Percentiles rank a stretch among this genome's conserved stretches.
These are phyloP conservation scores for Gonioctena quinquepunctata DNA, from an alignment of 1,140 invertebrate species.

Conservation along the genomic window DNA sequence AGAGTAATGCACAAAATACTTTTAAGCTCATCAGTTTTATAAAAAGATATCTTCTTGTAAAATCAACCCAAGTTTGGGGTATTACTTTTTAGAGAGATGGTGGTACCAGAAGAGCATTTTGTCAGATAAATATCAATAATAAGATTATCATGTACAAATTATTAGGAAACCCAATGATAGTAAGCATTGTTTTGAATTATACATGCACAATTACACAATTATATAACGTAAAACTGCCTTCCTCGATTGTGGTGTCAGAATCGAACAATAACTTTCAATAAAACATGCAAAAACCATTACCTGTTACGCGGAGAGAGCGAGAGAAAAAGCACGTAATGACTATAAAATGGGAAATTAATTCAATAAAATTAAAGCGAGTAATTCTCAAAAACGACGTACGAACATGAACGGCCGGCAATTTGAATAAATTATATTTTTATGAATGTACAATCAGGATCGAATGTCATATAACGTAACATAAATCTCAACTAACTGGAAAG, in stretches of 20 bases:
- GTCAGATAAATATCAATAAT: too few species aligned
- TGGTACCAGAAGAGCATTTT: too few species aligned
- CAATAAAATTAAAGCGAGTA: not conserved
- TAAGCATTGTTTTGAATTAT: too few species aligned
- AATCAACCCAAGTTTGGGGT: too few species aligned
- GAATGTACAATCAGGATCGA: not conserved
- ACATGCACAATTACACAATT: too few species aligned
- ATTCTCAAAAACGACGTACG: not conserved
- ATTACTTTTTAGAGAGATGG: too few species aligned
- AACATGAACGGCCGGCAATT: not conserved
- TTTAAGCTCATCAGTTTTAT: too few species aligned
- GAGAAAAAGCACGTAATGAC: not conserved
- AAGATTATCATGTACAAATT: too few species aligned
- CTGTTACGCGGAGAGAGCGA: not conserved
- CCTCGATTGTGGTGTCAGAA: not conserved
- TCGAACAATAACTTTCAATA: not conserved
- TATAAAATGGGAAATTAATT: not conserved
- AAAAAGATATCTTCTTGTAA: too few species aligned
- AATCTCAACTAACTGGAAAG: not conserved
- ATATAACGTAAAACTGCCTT: not conserved
- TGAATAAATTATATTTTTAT: not conserved
- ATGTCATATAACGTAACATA: not conserved
- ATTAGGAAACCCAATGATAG: too few species aligned
- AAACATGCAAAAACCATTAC: not conserved
- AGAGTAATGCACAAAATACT: too few species aligned